These are phyloP conservation scores for Hippocampus mohnikei DNA, from an alignment of 2,113 vertebrate genomes.

Conservation along the genomic window DNA sequence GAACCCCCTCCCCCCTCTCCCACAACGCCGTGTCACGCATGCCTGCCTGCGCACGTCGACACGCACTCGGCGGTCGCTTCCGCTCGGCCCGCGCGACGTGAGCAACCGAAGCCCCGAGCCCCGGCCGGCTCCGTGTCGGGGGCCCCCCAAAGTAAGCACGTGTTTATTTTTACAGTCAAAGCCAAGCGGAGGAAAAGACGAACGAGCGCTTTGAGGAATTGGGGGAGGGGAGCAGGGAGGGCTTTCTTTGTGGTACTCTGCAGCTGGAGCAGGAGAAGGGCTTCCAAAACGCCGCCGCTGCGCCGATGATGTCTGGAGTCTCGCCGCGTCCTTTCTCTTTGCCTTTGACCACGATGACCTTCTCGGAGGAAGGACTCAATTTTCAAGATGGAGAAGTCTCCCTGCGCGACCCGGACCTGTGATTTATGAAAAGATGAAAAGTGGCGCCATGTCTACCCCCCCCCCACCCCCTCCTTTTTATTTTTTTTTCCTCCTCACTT, in stretches of 20 bases:
- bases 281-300: constrained; percentile 37
- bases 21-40: constrained; percentile 3
- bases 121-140: constrained; percentile 61
- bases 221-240: constrained; percentile 63
- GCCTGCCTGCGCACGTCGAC: constrained; percentile 22
- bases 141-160: constrained; percentile 70
- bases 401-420: background rate
- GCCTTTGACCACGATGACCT: background rate
- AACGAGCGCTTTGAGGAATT: constrained; percentile 49
- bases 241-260: constrained; percentile 68
- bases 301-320: constrained; percentile 25
- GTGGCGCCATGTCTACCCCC: constrained; percentile 1
- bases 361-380: background rate
- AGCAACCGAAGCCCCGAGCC: constrained; percentile 52
- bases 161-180: constrained; percentile 76
- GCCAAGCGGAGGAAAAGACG: constrained; percentile 33
- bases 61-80: constrained; percentile 25
- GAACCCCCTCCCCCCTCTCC: background rate
- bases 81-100: constrained; percentile 45
- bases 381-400: background rate
- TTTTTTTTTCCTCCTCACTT: constrained; percentile 6
- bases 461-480: background rate
- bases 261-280: constrained; percentile 50
- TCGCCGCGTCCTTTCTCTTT: background rate
- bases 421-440: constrained; percentile 1